Conservation (phyloP, 2,797 vertebrate genomes). For the Takifugu rubripes region DNA sequence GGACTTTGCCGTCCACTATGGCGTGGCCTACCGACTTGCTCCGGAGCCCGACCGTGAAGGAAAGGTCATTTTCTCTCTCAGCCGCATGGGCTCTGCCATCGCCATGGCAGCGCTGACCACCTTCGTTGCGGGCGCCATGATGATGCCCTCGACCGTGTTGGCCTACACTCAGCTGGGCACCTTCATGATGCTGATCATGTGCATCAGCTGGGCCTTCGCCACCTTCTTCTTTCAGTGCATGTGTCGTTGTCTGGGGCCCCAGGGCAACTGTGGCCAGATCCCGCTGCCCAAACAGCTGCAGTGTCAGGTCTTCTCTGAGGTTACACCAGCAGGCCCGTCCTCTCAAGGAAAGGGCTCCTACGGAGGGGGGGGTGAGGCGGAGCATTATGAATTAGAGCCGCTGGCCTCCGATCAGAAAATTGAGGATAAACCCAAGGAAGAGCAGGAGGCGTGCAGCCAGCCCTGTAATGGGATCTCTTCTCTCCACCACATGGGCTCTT, state of each 20-base stretch:
- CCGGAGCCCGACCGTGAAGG: conserved; percentile 89
- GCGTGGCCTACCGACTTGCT: conserved; percentile 93
- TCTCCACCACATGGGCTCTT: conserved; percentile 19
- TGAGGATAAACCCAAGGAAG: conserved; percentile 71
- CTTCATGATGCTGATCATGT: conserved; percentile 99
- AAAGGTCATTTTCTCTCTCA: conserved; percentile 94
- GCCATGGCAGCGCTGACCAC: conserved; percentile 97
- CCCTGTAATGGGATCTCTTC: conserved; percentile 67
- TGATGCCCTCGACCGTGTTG: conserved; percentile 97
- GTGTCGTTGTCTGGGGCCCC: conserved; percentile 94
- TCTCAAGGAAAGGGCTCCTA: conserved; percentile 76
- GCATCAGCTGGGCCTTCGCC: conserved; percentile 96
- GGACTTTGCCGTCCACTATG: conserved; percentile 97
- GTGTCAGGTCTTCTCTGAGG: conserved; percentile 78
- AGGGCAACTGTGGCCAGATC: conserved; percentile 94
- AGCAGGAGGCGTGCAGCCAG: conserved; percentile 68
- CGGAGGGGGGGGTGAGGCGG: conserved; percentile 67
- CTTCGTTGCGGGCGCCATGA: conserved; percentile 98
- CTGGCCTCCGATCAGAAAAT: conserved; percentile 74
- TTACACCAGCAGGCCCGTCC: conserved; percentile 53
- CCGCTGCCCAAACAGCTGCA: conserved; percentile 83
- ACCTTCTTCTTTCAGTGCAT: conserved; percentile 98
- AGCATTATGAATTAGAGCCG: conserved; percentile 89
- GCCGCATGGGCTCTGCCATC: conserved; percentile 97
- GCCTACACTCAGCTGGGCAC: conserved; percentile 97